Conservation (phyloP, 2,113 vertebrate species). For the Aplodontia rufa region DNA sequence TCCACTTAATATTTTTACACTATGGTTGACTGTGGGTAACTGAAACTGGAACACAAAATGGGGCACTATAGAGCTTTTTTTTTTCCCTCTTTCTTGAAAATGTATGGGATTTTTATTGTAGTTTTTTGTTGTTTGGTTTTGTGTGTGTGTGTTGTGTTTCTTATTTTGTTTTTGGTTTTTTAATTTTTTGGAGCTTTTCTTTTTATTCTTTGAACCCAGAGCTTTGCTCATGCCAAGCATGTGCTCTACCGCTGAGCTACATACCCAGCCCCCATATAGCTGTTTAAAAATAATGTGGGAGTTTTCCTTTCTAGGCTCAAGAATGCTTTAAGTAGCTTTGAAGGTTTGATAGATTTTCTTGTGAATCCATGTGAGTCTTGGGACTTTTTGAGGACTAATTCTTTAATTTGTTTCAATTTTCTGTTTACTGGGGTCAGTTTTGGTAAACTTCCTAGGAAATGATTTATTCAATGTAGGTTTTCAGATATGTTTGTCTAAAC, state of each 20-base stretch:
- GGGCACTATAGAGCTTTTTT: not conserved
- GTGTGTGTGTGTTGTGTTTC: not conserved
- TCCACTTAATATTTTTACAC: not conserved
- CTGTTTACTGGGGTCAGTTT: not conserved
- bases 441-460: constrained; percentile 29
- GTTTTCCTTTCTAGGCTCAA: not conserved
- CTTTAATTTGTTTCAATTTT: not conserved
- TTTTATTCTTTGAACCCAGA: not conserved
- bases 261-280: too few relatives aligned
- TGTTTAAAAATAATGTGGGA: constrained; percentile 30
- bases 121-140: too few relatives aligned
- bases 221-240: not conserved
- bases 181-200: too few relatives aligned
- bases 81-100: not conserved
- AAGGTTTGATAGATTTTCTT: not conserved
- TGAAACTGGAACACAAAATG: not conserved
- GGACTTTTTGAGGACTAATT: constrained; percentile 5
- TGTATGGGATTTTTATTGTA: not conserved
- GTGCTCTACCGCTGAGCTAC: not conserved
- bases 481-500: not conserved
- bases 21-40: not conserved
- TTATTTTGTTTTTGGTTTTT: not conserved
- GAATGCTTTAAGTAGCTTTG: not conserved
- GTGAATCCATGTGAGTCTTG: not conserved
- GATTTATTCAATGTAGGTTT: constrained; percentile 24